These are phyloP conservation scores for Hetaerina americana DNA, from an alignment of 1,140 invertebrate species.

Conservation along the genomic window DNA sequence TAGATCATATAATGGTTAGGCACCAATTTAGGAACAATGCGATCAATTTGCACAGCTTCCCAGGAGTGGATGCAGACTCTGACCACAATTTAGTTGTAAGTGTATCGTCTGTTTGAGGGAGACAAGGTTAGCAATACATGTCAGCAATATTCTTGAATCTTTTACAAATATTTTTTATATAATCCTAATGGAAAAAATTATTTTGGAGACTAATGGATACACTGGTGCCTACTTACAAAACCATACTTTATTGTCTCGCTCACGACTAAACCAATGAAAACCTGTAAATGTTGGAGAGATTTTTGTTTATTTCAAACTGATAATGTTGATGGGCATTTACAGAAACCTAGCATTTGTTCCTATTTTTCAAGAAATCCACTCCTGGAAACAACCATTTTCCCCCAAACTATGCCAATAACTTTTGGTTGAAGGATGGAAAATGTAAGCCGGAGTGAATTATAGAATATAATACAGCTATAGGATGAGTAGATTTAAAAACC, in stretches of 20 bases:
- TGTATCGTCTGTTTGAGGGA: too few relatives aligned
- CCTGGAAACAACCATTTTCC: not conserved
- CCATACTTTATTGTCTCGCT: not conserved
- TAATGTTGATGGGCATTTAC: not conserved
- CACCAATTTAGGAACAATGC: too few relatives aligned
- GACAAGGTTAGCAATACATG: not conserved
- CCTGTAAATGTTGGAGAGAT: not conserved
- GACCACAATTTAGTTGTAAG: too few relatives aligned
- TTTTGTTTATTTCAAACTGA: not conserved
- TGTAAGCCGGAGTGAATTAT: not conserved
- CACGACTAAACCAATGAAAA: not conserved
- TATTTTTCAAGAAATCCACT: not conserved
- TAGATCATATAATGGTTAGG: too few relatives aligned
- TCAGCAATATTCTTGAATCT: not conserved
- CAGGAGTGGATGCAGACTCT: too few relatives aligned
- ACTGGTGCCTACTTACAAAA: not conserved
- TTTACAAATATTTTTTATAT: not conserved
- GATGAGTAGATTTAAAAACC: not conserved
- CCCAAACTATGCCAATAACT: not conserved
- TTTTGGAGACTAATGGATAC: not conserved
- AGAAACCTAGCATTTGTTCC: not conserved
- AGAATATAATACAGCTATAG: not conserved
- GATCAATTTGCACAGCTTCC: too few relatives aligned
- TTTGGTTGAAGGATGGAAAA: not conserved
- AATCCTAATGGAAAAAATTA: not conserved